These are phyloP conservation scores for Drosophila arizonae DNA, from an alignment of 1,140 invertebrate species.

Conservation along the genomic window DNA sequence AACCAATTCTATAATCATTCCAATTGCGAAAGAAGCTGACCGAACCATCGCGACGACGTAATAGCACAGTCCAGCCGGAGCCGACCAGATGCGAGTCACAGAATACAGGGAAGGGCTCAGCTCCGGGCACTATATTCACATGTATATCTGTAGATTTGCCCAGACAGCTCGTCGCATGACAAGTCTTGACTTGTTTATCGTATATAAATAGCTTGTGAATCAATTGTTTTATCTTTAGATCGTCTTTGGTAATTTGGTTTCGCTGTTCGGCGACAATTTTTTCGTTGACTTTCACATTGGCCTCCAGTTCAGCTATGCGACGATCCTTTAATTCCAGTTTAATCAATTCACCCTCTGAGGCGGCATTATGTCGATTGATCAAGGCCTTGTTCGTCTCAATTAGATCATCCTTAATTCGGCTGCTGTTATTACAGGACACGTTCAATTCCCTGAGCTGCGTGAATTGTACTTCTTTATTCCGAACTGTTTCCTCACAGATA, in stretches of 20 bases:
- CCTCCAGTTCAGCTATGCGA: constrained; percentile 10
- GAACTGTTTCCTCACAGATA: background rate
- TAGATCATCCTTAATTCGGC: constrained; percentile 14
- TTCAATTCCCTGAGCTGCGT: constrained; percentile 19
- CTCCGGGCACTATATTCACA: background rate
- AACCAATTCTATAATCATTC: constrained; percentile 19
- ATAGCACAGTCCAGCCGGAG: constrained; percentile 17
- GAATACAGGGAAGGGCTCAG: constrained; percentile 10
- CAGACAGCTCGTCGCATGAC: constrained; percentile 1
- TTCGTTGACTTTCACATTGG: background rate
- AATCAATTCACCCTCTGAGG: constrained; percentile 2
- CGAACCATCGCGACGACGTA: constrained; percentile 16
- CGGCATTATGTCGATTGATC: constrained; percentile 8
- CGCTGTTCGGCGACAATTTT: background rate
- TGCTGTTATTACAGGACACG: constrained; percentile 15
- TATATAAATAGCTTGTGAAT: background rate
- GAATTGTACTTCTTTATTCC: constrained; percentile 9
- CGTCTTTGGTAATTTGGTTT: background rate
- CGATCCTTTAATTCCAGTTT: constrained; percentile 7
- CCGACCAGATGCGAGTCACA: constrained; percentile 9
- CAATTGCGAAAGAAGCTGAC: constrained; percentile 26
- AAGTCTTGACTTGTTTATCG: background rate
- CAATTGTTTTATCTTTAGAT: background rate
- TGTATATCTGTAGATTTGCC: constrained; percentile 19
- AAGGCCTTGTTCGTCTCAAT: constrained; percentile 16